Evolutionary conservation across 2,113 vertebrate species (phyloP), one percentile per base, ranked within the genome.

Genomic region (Cinclus mexicanus): DNA sequence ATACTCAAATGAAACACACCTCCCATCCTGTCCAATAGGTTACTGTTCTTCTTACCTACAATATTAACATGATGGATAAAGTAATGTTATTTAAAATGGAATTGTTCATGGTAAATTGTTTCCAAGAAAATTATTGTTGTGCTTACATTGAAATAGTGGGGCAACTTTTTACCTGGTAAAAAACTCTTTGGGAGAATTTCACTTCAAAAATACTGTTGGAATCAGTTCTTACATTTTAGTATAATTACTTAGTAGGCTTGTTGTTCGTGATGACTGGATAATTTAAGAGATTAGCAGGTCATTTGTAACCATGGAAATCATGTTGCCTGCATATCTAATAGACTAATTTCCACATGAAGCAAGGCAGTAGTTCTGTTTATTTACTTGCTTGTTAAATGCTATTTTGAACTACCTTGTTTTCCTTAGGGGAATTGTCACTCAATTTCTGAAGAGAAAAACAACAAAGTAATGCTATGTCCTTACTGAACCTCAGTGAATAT

Each of bases 291-390:
- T 97, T 97, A 97, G 61, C 89, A 95, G 96, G 95, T 96, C 95
- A 97, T 97, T 97, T 97, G 97, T 97, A 97, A 97, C 97, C 97
- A 97, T 97, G 97, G 97, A 96, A 97, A 97, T 96, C 37, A 52
- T 87, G 89, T 96, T 97, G 72, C 60, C 83, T 97, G 95, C 89
- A 92, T 97, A 95, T 92, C 79, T 96, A 97, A 96, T 97, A 97
- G 96, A 72, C 95, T 97, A 96, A 97, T 97, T 97, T 97, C 80
- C 93, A 95, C 93, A 81, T 71, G 95, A 96, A 97, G 70, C 60
- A 92, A 97, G 75, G 77, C 93, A 83, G 77, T 67, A 93, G 84
- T 94, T 94, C 81, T 97, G 89, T 96, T 97, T 96, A 94, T 96
- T 97, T 97, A 93, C 92, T 89, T 90, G 87, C 83, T 94, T 96